A percentile compares a stretch with the other conserved stretches of the same genome.
Conservation (phyloP, 2,888 invertebrate genomes). For the Listrodromus nycthemerus region DNA sequence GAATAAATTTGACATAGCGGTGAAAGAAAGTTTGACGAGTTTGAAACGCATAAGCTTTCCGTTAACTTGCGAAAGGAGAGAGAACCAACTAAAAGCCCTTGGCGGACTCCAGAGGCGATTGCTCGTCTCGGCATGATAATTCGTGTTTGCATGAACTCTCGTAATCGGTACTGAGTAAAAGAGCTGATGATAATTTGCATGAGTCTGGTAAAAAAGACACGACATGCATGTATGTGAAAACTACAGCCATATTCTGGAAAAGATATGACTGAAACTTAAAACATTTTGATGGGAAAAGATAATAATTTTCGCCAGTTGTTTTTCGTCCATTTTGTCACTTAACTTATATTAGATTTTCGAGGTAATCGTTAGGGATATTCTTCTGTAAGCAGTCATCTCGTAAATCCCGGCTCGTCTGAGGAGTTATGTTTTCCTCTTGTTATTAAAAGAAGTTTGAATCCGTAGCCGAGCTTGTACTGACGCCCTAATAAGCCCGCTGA, state of each 20-base stretch:
- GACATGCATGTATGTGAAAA: no score
- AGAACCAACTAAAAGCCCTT: background rate
- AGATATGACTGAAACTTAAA: no score
- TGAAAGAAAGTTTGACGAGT: slow-evolving; percentile 8
- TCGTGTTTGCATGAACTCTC: no score
- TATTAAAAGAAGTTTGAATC: background rate
- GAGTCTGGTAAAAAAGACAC: no score
- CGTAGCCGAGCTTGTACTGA: background rate
- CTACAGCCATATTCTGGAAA: no score
- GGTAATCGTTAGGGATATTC: background rate
- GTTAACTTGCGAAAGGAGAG: background rate
- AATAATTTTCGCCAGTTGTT: no score
- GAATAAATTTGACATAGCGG: slow-evolving; percentile 29
- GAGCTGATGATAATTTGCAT: no score
- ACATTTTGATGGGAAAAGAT: no score
- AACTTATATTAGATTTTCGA: background rate
- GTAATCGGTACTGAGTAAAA: no score
- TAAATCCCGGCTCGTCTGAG: background rate
- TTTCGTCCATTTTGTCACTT: background rate
- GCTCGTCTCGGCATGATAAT: no score
- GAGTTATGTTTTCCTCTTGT: background rate
- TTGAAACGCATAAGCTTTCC: background rate
- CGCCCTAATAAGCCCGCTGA: background rate
- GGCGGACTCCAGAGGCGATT: no score
- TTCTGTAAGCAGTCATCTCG: background rate